A percentile compares a stretch with the other conserved stretches of the same genome.
phyloP scores from a whole-genome alignment of 1,140 invertebrate species.

The Antheraea mylitta region DNA sequence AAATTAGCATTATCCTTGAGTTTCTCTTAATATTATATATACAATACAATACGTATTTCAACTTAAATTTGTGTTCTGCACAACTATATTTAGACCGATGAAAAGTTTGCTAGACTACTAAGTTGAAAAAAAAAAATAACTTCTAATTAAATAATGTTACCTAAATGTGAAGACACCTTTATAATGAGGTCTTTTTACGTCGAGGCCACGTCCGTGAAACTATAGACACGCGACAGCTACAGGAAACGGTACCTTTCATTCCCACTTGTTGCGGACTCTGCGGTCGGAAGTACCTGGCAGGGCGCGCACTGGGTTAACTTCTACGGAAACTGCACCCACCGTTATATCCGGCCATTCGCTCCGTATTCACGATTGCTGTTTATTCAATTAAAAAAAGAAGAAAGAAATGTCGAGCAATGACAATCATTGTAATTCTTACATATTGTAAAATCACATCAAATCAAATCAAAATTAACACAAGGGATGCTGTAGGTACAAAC shows the following conservation, averaged over 20 bases:
- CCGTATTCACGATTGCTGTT: neutral
- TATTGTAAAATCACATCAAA: too few relatives aligned
- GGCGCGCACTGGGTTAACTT: constrained; percentile 13
- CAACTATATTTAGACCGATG: too few relatives aligned
- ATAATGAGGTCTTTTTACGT: neutral
- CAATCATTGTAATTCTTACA: neutral
- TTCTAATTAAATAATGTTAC: too few relatives aligned
- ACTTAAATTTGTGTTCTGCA: too few relatives aligned
- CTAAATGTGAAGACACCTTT: too few relatives aligned
- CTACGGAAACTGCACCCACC: constrained; percentile 16
- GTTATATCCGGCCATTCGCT: constrained; percentile 16
- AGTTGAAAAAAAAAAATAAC: too few relatives aligned
- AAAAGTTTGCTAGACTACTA: too few relatives aligned
- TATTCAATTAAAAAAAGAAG: neutral
- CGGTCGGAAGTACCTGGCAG: constrained; percentile 21
- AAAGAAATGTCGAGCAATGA: neutral
- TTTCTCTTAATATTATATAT: too few relatives aligned
- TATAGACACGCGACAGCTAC: neutral
- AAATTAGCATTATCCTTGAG: too few relatives aligned
- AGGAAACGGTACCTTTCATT: constrained; percentile 23
- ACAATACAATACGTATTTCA: too few relatives aligned
- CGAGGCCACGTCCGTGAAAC: neutral
- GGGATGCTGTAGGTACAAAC: too few relatives aligned
- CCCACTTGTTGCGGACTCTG: constrained; percentile 24
- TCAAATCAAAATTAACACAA: too few relatives aligned